Conservation (phyloP, 2,797 vertebrate genomes). For the Clarias pachynema region DNA sequence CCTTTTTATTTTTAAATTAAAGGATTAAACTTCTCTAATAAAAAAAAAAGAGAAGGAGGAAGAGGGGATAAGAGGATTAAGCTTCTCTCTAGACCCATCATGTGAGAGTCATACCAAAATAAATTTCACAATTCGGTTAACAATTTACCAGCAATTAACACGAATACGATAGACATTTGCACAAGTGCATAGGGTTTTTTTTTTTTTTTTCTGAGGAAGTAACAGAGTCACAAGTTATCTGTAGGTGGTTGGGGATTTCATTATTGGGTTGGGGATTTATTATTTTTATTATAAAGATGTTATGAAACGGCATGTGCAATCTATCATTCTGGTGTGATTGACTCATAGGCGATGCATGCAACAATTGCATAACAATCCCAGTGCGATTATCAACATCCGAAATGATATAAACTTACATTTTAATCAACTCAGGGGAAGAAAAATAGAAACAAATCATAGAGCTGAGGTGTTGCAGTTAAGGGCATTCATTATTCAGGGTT, state of each 20-base stretch:
- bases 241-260: neutral
- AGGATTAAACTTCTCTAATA: neutral
- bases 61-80: neutral
- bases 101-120: neutral
- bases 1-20: neutral
- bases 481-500: too few relatives aligned
- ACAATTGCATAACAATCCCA: neutral
- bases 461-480: too few relatives aligned
- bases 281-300: neutral
- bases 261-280: neutral
- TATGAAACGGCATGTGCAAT: neutral
- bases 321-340: neutral
- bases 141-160: too few relatives aligned
- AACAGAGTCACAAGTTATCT: neutral
- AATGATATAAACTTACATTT: neutral
- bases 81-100: neutral
- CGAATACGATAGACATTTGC: too few relatives aligned
- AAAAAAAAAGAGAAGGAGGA: too few relatives aligned
- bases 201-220: neutral
- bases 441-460: neutral
- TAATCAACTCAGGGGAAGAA: neutral
- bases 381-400: neutral
- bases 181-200: neutral
- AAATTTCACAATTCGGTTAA: neutral
- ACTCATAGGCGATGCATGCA: neutral